Base-by-base conservation (phyloP, 64 coral and sea anemone species). In the Actinia equina region DNA sequence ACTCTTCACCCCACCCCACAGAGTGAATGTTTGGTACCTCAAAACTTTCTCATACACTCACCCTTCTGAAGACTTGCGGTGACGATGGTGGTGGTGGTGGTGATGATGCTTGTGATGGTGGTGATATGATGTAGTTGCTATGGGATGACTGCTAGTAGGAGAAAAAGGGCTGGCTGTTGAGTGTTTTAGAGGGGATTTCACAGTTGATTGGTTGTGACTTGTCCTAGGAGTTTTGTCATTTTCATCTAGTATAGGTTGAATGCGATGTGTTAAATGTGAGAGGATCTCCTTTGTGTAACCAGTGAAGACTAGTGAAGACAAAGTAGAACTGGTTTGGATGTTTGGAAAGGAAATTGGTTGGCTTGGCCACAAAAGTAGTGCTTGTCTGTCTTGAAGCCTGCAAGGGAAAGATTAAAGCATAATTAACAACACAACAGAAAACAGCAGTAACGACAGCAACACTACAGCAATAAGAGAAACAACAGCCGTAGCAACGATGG, bases 301-400 rank as follows among this genome's bases (percentile, higher is more conserved):
- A 83, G 97, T 99, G 77, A 99, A 99, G 5, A 99, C 93, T 7
- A 99, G 43, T 4, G 90, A 86, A 10, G 88, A 90, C 23, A 95
- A 77, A 0, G 92, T 53, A 20, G 91, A 26, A 86, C 96, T 94
- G 16, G 93, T 94, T 27, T 88, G 89, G 82, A 98, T 70, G 23
- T 85, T 94, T 52, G 96, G 85, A 74, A 86, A 98, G 52, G 96
- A 89, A 16, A 80, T 85, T 5, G 67, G 55, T 20, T 63, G 91
- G 18, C 87, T 84, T 8, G 96, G 93, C 96, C 96, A 98, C 17
- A 98, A 65, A 46, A 98, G 69, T 23, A 98, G 81, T 7, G 77
- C 84, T 19, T 83, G 86, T 18, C 77, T 86, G 58, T 83, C 91
- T 61, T 95, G 80, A 41, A 55, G 89, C 30, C 88, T 93, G 69